Evolutionary conservation across 2,888 invertebrate genomes (phyloP), one percentile per base, ranked within the genome.

Genomic region (Drosophila tripunctata): DNA sequence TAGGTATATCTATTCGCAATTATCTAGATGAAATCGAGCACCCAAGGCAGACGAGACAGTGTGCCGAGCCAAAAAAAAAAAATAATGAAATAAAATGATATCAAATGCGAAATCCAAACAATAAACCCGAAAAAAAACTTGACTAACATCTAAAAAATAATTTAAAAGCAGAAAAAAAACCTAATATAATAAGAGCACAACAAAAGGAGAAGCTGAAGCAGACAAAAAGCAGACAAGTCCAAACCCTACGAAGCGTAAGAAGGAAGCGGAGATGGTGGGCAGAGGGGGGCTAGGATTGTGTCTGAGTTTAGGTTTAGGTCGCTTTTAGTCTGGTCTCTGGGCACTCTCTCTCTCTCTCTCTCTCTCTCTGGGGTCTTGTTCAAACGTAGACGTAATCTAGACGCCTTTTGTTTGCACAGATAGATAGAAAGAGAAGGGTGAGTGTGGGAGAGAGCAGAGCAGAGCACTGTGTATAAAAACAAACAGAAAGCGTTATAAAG

Each of bases 31-130:
- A 8, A 21, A 1, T 50, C 35, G n/a, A 35, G 35, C 40, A 21
- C 8, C 24, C 24, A 27, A 27, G 27, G 12, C 40, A 36, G n/a
- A 22, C 21, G 14, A 48, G 35, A 35, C 47, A 40, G 51, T 67
- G 66, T 71, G 75, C 65, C 78, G 55, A 69, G n/a, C n/a, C n/a
- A 80, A 75, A 60, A 27, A 10, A 27, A 27, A 27, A 27, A 27
- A 27, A 10, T 10, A 62, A 24, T 21, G 22, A 22, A 31, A 19
- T n/a, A 21, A 40, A 51, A 51, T 70, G 66, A 84, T 81, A 78
- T 81, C 77, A 81, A 81, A 78, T 74, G 71, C 76, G 54, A 81
- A 71, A 81, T 62, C 74, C 85, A 84, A 81, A 81, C 85, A 81
- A 84, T 73, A 80, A 65, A 36, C 36, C 56, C 54, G 30, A 78